Evolutionary conservation across 2,797 vertebrate genomes (phyloP).

Genomic region (Alauda arvensis): DNA sequence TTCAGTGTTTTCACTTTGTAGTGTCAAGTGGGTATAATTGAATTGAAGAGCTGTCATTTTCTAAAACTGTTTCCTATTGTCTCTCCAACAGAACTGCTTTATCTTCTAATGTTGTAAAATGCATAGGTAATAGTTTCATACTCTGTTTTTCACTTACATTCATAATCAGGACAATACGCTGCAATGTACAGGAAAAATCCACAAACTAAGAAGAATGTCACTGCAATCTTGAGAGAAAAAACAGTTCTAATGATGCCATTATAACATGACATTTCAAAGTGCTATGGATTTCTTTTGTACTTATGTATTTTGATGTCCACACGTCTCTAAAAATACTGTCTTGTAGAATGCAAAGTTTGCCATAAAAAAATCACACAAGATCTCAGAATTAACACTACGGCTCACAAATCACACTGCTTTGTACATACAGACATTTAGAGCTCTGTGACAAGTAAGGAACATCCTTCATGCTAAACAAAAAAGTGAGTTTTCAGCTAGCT

Average conservation of each 20-base stretch:
- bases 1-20: background rate
- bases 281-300: background rate
- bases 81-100: conserved; percentile 1
- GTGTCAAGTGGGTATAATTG: background rate
- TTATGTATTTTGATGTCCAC: background rate
- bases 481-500: background rate
- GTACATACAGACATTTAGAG: background rate
- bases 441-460: background rate
- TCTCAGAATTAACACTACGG: background rate
- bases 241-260: background rate
- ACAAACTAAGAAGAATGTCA: background rate
- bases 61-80: background rate
- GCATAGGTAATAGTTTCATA: background rate
- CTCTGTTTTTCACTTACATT: background rate
- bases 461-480: background rate
- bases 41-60: conserved; percentile 44
- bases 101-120: background rate
- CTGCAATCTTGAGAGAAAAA: background rate
- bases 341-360: background rate
- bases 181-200: background rate
- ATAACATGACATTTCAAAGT: background rate
- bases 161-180: background rate
- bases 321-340: background rate
- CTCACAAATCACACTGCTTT: background rate
- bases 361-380: conserved; percentile 4